Evolutionary conservation across 2,113 vertebrate species (phyloP).

Genomic region (Corvus cornix): DNA sequence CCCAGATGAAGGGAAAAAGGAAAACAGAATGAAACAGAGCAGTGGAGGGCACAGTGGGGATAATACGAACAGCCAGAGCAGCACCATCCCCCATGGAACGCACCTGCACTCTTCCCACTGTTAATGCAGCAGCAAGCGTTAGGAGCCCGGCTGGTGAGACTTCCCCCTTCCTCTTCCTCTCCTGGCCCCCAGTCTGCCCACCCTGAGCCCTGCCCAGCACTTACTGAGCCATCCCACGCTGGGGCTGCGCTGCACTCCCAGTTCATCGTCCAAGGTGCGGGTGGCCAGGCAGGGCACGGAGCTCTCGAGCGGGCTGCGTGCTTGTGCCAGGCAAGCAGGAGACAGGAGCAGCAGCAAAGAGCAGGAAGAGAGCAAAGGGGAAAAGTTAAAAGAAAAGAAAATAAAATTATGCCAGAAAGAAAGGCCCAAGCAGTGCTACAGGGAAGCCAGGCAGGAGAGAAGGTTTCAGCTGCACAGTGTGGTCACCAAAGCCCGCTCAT

Average conservation of each 20-base stretch:
- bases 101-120: too few species aligned
- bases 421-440: constrained; percentile 63
- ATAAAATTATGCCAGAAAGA: neutral
- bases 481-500: neutral
- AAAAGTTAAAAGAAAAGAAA: constrained; percentile 56
- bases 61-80: neutral
- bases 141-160: neutral
- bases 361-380: constrained; percentile 68
- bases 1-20: neutral
- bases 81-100: neutral
- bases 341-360: constrained; percentile 56
- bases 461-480: neutral
- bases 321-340: constrained; percentile 77
- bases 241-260: constrained; percentile 83
- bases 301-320: constrained; percentile 90
- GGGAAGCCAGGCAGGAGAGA: constrained; percentile 34
- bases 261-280: constrained; percentile 84
- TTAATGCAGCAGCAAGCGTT: neutral
- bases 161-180: neutral
- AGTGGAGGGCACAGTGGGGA: neutral
- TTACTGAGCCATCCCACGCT: constrained; percentile 98
- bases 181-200: neutral
- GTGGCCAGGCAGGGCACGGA: constrained; percentile 92
- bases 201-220: constrained; percentile 63
- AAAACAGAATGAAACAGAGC: neutral